Conservation (phyloP, 2,113 vertebrate species). For the Bambusicola thoracicus region DNA sequence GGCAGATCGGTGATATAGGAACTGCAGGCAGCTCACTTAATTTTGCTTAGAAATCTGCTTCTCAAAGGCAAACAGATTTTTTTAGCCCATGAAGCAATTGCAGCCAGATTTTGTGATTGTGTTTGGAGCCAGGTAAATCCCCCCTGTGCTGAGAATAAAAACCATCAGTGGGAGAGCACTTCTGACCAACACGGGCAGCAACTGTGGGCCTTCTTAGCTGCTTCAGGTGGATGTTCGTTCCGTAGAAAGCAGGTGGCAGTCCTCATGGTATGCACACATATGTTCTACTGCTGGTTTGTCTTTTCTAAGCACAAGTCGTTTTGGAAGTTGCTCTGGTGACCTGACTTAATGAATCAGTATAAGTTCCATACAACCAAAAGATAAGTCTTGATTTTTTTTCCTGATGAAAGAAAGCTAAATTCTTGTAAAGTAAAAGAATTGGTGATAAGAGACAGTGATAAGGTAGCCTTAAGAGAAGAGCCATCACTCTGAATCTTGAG, state of each 20-base stretch:
- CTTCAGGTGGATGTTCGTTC: not conserved
- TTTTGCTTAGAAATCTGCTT: not conserved
- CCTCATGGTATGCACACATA: fast-evolving
- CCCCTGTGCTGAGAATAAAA: not conserved
- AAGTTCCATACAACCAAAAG: not conserved
- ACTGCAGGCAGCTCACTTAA: not conserved
- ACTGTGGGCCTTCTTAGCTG: not conserved
- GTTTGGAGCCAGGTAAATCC: not conserved
- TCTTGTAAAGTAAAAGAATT: not conserved
- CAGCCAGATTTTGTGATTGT: not conserved
- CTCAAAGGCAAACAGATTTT: not conserved
- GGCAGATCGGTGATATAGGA: not conserved
- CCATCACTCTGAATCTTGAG: not conserved
- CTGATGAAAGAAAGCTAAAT: not conserved
- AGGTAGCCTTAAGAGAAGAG: not conserved
- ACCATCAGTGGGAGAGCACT: fast-evolving
- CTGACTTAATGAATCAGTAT: not conserved
- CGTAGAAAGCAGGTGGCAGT: not conserved
- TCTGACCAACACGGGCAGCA: fast-evolving
- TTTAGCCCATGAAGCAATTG: not conserved
- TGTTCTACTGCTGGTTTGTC: not conserved
- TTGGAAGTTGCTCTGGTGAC: not conserved
- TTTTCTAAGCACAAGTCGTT: not conserved
- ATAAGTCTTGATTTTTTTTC: not conserved
- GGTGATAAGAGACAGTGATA: not conserved